A percentile compares a stretch with the other conserved stretches of the same genome.
phyloP scores from a whole-genome alignment of 2,113 vertebrate species.

The Lathamus discolor region DNA sequence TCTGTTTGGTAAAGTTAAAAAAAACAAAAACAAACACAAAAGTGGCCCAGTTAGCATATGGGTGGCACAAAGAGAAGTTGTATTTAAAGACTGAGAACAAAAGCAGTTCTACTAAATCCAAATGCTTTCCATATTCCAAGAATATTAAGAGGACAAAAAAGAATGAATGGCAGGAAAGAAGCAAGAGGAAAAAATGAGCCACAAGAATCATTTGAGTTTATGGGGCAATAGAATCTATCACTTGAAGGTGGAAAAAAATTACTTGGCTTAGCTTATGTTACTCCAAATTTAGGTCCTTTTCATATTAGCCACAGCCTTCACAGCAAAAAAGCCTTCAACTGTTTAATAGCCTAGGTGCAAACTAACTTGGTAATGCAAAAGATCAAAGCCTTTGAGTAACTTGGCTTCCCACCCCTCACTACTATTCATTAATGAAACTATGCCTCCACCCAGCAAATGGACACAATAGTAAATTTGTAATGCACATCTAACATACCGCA shows the following conservation, averaged over 20 bases:
- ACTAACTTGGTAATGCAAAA: background rate
- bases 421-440: background rate
- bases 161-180: background rate
- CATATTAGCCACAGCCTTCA: background rate
- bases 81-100: background rate
- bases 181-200: background rate
- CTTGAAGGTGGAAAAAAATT: background rate
- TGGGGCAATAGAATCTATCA: background rate
- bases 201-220: background rate
- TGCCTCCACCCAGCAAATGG: slow-evolving; percentile 7
- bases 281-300: background rate
- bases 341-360: background rate
- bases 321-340: background rate
- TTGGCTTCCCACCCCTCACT: background rate
- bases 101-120: background rate
- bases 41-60: background rate
- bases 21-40: background rate
- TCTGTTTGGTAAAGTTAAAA: background rate
- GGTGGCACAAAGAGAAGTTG: background rate
- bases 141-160: background rate
- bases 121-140: slow-evolving; percentile 23
- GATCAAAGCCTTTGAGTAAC: background rate
- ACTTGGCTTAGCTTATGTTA: background rate
- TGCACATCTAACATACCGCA: background rate
- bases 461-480: background rate